Evolutionary conservation across 2,113 vertebrate species (phyloP).

Genomic region (Lophura nycthemera): DNA sequence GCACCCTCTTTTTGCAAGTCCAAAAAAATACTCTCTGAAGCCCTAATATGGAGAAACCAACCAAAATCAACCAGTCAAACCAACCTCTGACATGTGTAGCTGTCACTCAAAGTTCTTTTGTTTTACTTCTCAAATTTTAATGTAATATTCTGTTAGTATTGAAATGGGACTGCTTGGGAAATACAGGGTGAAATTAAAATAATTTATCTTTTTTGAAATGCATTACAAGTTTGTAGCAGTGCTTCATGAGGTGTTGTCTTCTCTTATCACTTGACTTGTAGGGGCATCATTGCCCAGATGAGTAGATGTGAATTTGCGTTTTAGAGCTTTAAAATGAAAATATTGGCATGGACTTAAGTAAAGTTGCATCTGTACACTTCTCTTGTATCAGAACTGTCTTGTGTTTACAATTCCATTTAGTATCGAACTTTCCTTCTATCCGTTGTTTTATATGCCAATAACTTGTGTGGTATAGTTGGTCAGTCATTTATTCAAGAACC

Average conservation of each 20-base stretch:
- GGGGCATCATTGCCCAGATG: not conserved
- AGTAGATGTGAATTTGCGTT: not conserved
- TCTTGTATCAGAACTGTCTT: not conserved
- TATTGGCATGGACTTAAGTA: not conserved
- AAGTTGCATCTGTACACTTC: not conserved
- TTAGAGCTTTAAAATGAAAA: not conserved
- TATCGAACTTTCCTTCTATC: not conserved
- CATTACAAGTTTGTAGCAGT: accelerated
- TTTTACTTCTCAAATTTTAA: not conserved
- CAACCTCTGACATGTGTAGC: not conserved
- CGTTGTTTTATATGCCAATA: not conserved
- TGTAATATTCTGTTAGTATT: not conserved
- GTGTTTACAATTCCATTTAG: not conserved
- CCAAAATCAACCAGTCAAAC: not conserved
- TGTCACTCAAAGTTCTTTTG: not conserved
- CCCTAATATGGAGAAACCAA: not conserved
- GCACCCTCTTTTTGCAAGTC: not conserved
- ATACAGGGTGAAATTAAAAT: not conserved
- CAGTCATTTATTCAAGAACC: not conserved
- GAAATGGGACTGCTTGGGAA: not conserved
- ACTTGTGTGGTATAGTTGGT: not conserved
- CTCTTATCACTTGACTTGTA: not conserved
- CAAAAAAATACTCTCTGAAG: not conserved
- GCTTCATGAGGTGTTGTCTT: not conserved
- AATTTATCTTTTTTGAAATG: not conserved